These are phyloP conservation scores for Kryphioiulus occultus DNA, from an alignment of 2,888 invertebrate species.

Conservation along the genomic window DNA sequence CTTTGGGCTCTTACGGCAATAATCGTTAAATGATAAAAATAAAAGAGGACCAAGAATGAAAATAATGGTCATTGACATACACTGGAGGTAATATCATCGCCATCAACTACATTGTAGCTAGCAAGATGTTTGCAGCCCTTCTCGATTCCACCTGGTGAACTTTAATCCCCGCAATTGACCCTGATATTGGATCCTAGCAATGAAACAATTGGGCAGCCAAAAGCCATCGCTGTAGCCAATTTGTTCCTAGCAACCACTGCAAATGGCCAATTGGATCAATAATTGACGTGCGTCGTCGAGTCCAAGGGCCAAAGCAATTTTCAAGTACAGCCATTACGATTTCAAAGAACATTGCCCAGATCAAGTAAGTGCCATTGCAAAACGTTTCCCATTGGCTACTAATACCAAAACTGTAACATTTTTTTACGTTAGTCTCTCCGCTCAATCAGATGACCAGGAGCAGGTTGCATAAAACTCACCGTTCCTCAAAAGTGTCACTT, in stretches of 20 bases:
- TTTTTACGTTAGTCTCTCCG: too few relatives aligned
- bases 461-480: too few relatives aligned
- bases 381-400: too few relatives aligned
- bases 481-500: too few relatives aligned
- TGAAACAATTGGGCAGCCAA: neutral
- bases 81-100: neutral
- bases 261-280: neutral
- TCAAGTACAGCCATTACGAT: neutral
- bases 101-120: neutral
- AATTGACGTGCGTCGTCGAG: neutral
- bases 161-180: conserved; percentile 15
- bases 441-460: too few relatives aligned
- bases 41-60: neutral
- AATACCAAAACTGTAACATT: too few relatives aligned
- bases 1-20: neutral
- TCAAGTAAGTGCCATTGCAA: too few relatives aligned
- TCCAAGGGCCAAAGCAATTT: neutral
- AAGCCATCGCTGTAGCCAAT: neutral
- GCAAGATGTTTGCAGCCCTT: neutral
- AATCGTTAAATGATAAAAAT: conserved; percentile 20
- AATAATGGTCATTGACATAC: neutral
- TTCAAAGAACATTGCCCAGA: too few relatives aligned
- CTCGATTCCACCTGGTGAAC: conserved; percentile 31
- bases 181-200: neutral
- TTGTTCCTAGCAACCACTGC: neutral